Evolutionary conservation across 2,113 vertebrate species (phyloP).

Genomic region (Vulpes ferrilata): DNA sequence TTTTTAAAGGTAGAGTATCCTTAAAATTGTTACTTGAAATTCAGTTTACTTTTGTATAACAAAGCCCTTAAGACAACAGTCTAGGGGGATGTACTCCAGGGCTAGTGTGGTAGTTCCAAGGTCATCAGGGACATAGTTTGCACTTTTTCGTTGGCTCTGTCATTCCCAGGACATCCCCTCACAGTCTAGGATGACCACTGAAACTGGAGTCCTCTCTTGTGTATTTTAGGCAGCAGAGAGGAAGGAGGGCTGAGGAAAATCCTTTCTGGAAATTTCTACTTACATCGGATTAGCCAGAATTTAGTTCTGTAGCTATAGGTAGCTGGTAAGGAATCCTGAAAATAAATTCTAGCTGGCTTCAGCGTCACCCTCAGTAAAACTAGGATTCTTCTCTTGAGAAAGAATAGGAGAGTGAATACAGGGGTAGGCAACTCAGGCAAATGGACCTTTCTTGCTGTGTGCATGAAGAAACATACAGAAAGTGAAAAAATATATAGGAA

Average conservation of each 20-base stretch:
- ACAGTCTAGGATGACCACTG: background rate
- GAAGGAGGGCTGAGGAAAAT: background rate
- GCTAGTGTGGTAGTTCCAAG: background rate
- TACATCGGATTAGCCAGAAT: background rate
- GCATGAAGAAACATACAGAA: conserved; percentile 22
- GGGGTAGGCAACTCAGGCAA: background rate
- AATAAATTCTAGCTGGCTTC: background rate
- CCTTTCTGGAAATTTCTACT: background rate
- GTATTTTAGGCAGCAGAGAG: background rate
- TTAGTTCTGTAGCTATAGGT: background rate
- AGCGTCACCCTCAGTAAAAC: background rate
- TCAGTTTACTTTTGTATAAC: background rate
- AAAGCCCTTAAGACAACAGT: background rate
- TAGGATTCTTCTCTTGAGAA: background rate
- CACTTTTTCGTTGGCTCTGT: background rate
- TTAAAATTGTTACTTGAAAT: background rate
- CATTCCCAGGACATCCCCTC: background rate
- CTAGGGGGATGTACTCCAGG: background rate
- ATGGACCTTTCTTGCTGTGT: background rate
- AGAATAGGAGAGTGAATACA: background rate
- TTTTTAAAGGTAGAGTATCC: conserved; percentile 29
- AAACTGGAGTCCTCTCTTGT: background rate
- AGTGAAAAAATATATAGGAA: conserved; percentile 40
- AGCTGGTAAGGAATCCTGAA: background rate
- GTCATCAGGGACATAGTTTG: background rate